Conservation (phyloP, 1,140 invertebrate species). For the Heliconius nattereri region DNA sequence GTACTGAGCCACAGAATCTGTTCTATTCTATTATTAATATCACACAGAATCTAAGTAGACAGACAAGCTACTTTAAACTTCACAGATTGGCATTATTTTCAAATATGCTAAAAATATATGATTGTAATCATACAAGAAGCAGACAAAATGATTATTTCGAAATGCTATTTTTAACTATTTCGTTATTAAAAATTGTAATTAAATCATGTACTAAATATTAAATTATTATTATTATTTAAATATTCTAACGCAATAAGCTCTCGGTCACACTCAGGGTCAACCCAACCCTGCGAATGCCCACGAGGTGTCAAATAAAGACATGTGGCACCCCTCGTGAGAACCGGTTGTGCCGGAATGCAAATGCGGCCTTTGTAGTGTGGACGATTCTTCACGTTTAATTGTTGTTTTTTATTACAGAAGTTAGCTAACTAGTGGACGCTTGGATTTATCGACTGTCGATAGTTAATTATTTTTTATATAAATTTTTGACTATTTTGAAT, state of each 20-base stretch:
- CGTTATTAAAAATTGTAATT: background rate
- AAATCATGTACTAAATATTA: background rate
- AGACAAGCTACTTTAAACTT: too few species aligned
- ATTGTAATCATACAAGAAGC: too few species aligned
- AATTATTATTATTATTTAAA: background rate
- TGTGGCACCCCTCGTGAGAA: conserved; percentile 52
- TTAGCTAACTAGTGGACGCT: conserved; percentile 41
- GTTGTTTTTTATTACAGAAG: conserved; percentile 46
- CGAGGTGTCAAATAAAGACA: conserved; percentile 52
- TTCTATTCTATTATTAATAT: too few species aligned
- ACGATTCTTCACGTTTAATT: conserved; percentile 71
- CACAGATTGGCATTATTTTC: too few species aligned
- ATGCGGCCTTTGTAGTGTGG: conserved; percentile 60
- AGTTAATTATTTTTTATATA: conserved; percentile 4
- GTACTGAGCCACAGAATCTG: too few species aligned
- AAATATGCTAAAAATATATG: too few species aligned
- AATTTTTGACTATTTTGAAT: too few species aligned
- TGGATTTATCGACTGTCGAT: conserved; percentile 51
- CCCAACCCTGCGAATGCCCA: conserved; percentile 36
- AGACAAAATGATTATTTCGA: too few species aligned
- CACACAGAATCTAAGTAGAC: too few species aligned
- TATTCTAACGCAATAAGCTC: background rate
- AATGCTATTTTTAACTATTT: too few species aligned
- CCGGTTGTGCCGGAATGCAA: conserved; percentile 71
- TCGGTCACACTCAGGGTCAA: conserved; percentile 26